phyloP scores from a whole-genome alignment of 2,888 invertebrate species.

The Tetragnatha montana region DNA sequence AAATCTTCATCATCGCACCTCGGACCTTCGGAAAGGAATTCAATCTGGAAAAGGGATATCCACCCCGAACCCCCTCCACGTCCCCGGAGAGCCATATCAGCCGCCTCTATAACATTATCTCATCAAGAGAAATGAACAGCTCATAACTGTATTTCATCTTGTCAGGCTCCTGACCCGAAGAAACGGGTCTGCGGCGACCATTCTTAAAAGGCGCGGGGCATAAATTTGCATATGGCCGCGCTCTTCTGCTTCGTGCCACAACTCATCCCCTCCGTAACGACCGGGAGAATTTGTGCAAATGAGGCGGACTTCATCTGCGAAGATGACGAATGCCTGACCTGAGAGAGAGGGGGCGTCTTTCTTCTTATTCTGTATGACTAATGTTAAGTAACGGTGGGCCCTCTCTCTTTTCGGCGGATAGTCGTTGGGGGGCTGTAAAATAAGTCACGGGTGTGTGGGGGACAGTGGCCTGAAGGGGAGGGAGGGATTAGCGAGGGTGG shows the following conservation, averaged over 20 bases:
- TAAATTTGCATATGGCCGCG: slow-evolving; percentile 71
- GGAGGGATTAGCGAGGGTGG: not conserved
- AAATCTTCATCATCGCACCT: slow-evolving; percentile 39
- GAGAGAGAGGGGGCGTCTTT: slow-evolving; percentile 64
- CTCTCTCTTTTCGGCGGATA: slow-evolving; percentile 46
- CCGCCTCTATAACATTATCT: slow-evolving; percentile 70
- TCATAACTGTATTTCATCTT: slow-evolving; percentile 72
- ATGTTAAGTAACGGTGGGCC: slow-evolving; percentile 69
- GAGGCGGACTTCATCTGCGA: slow-evolving; percentile 66
- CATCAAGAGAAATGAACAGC: slow-evolving; percentile 71
- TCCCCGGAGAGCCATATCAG: slow-evolving; percentile 63
- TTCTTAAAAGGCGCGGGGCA: slow-evolving; percentile 66
- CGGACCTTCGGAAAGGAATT: slow-evolving; percentile 26
- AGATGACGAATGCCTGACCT: slow-evolving; percentile 69
- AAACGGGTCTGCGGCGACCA: slow-evolving; percentile 67
- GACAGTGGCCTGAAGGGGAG: slow-evolving; percentile 55
- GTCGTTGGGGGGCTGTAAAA: slow-evolving; percentile 69
- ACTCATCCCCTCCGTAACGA: slow-evolving; percentile 60
- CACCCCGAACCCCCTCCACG: not conserved
- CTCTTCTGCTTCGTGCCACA: slow-evolving; percentile 60
- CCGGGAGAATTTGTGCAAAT: slow-evolving; percentile 70
- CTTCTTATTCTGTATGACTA: slow-evolving; percentile 62
- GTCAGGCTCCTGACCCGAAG: slow-evolving; percentile 62
- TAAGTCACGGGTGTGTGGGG: slow-evolving; percentile 62
- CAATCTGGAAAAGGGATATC: slow-evolving; percentile 41